Evolutionary conservation across 92 coral and sea anemone species (phyloP).

Genomic region (Virgularia gustaviana): DNA sequence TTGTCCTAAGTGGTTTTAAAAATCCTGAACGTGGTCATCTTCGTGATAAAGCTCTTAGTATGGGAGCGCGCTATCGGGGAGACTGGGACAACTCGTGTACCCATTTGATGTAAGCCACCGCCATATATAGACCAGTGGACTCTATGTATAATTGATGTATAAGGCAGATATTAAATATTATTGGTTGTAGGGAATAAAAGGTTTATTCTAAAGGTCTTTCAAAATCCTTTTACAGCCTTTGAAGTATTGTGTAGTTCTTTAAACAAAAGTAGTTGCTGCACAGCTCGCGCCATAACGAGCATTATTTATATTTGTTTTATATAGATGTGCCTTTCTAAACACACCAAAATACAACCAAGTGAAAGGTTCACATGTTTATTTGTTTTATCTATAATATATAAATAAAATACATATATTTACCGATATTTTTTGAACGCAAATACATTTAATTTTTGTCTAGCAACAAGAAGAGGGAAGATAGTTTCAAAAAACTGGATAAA

Average conservation of each 20-base stretch:
- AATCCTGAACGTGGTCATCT: slow-evolving; percentile 88
- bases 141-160: no score
- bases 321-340: slow-evolving; percentile 90
- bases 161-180: no score
- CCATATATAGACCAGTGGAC: no score
- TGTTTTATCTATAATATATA: background rate
- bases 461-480: slow-evolving; percentile 78
- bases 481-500: slow-evolving; percentile 85
- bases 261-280: background rate
- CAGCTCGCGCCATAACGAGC: no score
- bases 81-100: slow-evolving; percentile 91
- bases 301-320: background rate
- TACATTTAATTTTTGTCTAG: background rate
- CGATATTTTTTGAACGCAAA: background rate
- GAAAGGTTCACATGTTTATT: slow-evolving; percentile 50
- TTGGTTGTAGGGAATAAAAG: no score
- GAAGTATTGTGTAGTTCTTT: background rate
- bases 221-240: background rate
- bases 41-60: slow-evolving; percentile 84
- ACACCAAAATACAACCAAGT: slow-evolving; percentile 98
- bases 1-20: slow-evolving; percentile 90
- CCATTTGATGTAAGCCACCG: slow-evolving; percentile 74
- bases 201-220: background rate
- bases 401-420: background rate
- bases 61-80: slow-evolving; percentile 92